Evolutionary conservation across 2,888 invertebrate species (phyloP).

Genomic region (Drosophila percnosoma): DNA sequence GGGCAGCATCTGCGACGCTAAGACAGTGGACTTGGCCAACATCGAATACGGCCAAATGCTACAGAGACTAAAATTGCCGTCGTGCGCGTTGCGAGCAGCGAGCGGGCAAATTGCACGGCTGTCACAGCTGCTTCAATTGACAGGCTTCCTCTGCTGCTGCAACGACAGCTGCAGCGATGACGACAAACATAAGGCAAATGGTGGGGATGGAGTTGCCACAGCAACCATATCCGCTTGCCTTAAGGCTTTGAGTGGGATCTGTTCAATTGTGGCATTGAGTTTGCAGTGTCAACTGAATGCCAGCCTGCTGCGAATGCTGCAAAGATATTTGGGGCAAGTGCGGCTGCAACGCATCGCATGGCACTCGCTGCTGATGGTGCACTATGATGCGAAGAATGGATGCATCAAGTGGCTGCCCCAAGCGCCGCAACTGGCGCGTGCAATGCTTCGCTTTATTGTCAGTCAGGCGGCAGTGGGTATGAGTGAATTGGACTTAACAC

Average conservation of each 20-base stretch:
- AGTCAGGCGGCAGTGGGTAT: conserved; percentile 54
- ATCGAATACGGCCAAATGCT: conserved; percentile 51
- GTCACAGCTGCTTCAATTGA: conserved; percentile 59
- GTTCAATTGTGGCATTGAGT: conserved; percentile 64
- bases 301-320: conserved; percentile 48
- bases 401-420: conserved; percentile 69
- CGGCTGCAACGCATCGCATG: conserved; percentile 59
- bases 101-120: conserved; percentile 49
- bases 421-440: conserved; percentile 58
- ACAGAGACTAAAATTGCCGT: conserved; percentile 56
- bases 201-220: conserved; percentile 38
- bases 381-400: conserved; percentile 59
- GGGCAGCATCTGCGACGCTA: conserved; percentile 7
- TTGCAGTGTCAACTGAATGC: conserved; percentile 70
- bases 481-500: conserved; percentile 69
- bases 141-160: conserved; percentile 59
- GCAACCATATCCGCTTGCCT: conserved; percentile 59
- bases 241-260: conserved; percentile 28
- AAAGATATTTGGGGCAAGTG: conserved; percentile 35
- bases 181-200: conserved; percentile 37
- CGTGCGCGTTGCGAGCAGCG: conserved; percentile 51
- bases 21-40: conserved; percentile 18
- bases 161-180: conserved; percentile 17
- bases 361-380: conserved; percentile 67
- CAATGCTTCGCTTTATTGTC: conserved; percentile 57